phyloP scores from a whole-genome alignment of 2,113 vertebrate species.

The Chelonoidis abingdonii region DNA sequence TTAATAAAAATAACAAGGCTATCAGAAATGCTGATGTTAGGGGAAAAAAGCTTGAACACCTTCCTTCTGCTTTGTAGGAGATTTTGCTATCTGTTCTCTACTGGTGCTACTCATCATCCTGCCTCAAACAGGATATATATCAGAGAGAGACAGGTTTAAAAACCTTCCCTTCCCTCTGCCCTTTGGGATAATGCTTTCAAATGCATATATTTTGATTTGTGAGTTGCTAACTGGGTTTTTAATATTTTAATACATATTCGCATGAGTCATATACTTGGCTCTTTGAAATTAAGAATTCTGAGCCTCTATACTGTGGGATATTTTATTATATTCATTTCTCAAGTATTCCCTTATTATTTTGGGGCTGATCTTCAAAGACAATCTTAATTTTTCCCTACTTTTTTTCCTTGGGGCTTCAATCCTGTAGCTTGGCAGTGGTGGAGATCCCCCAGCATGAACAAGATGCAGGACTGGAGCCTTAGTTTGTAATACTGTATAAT shows the following conservation, averaged over 20 bases:
- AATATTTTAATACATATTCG: not conserved
- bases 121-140: not conserved
- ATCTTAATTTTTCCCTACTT: not conserved
- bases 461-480: not conserved
- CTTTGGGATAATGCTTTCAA: not conserved
- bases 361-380: slow-evolving; percentile 28
- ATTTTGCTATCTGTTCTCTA: not conserved
- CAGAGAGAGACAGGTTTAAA: not conserved
- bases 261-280: not conserved
- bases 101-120: not conserved
- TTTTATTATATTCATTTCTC: slow-evolving; percentile 2
- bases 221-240: not conserved
- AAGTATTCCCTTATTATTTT: not conserved
- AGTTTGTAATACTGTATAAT: not conserved
- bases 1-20: not conserved
- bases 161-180: not conserved
- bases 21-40: not conserved
- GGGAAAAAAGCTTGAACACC: not conserved
- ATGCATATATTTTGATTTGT: not conserved
- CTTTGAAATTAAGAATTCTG: not conserved
- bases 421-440: not conserved
- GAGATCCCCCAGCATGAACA: slow-evolving; percentile 22
- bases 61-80: not conserved
- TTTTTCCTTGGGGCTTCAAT: not conserved
- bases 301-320: not conserved